Evolutionary conservation across 2,797 vertebrate genomes (phyloP).

Genomic region (Takifugu ocellatus): DNA sequence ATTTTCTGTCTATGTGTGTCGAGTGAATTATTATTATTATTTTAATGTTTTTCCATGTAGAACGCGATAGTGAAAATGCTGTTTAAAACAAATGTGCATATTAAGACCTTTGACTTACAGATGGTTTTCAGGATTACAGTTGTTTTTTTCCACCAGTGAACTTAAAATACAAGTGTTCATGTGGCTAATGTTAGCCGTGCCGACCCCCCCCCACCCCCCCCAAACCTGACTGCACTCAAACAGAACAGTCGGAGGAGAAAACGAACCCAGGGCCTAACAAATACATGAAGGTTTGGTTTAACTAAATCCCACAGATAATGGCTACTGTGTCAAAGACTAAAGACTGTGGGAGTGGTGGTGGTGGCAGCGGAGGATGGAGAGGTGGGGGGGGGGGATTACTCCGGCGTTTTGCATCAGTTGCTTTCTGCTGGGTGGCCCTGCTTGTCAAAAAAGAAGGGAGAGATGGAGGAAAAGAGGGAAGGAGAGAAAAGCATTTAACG

Average conservation of each 20-base stretch:
- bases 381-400: slow-evolving; percentile 85
- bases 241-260: slow-evolving; percentile 79
- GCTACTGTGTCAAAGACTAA: slow-evolving; percentile 97
- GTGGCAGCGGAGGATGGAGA: slow-evolving; percentile 86
- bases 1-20: too few relatives aligned
- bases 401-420: slow-evolving; percentile 97
- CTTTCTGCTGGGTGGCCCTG: slow-evolving; percentile 99
- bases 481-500: slow-evolving; percentile 85
- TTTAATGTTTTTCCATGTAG: too few relatives aligned
- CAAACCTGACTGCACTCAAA: slow-evolving; percentile 59
- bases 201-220: slow-evolving; percentile 18
- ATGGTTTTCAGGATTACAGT: too few relatives aligned
- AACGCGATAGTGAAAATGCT: too few relatives aligned
- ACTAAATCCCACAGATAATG: slow-evolving; percentile 98
- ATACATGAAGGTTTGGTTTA: slow-evolving; percentile 93
- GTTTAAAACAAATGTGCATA: too few relatives aligned
- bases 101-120: too few relatives aligned
- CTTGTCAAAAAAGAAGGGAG: slow-evolving; percentile 85
- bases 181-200: slow-evolving; percentile 13
- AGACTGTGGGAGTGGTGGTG: slow-evolving; percentile 92
- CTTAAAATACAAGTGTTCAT: too few relatives aligned
- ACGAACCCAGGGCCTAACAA: slow-evolving; percentile 87
- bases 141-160: too few relatives aligned
- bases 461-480: slow-evolving; percentile 48
- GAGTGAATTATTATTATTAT: too few relatives aligned